Evolutionary conservation across 2,797 vertebrate genomes (phyloP), one percentile per base, ranked within the genome.

Genomic region (Pteropus rufus): DNA sequence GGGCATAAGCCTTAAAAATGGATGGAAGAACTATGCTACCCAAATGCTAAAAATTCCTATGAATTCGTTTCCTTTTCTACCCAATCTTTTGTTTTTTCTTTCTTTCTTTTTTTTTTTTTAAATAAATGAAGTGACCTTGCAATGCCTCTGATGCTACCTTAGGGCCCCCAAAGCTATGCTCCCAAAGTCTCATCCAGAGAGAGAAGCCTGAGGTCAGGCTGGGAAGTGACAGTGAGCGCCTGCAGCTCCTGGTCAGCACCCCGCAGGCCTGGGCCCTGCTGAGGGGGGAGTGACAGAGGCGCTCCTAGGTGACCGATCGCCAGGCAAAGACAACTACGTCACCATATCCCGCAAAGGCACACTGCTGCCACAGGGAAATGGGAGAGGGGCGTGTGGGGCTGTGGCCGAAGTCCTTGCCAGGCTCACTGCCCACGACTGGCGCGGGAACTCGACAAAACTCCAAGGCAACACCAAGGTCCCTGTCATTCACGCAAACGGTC

Each of bases 401-500:
- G 16, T 0, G n/a, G 26, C 39, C 9, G 0, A n/a, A 14, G 82
- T 18, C 29, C 70, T 7, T 2, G n/a, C n/a, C 2, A 0, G 67
- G 70, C 34, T 65, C 67, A 4, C 12, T 29, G 18, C 54, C 54
- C 18, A 31, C 31, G 18, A 15, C 0, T 11, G 54, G 49, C 0
- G 19, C 10, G 10, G 0, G 69, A 86, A n/a, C 15, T 5, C 0
- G 54, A 34, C 34, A 21, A 2, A 9, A 41, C 52, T 29, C 36
- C 24, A 46, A 23, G 21, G 36, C 36, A 7, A 11, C 3, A 36
- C 34, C 24, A 69, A 54, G 0, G 31, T 2, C 7, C 1, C 23
- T 2, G 7, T 1, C 0, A 5, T n/a, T 14, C 3, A 1, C 39
- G 5, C 39, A 24, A 15, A 18, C 0, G 21, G 19, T 36, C 54